Evolutionary conservation across 2,797 vertebrate genomes (phyloP).

Genomic region (Sebastolobus altivelis): DNA sequence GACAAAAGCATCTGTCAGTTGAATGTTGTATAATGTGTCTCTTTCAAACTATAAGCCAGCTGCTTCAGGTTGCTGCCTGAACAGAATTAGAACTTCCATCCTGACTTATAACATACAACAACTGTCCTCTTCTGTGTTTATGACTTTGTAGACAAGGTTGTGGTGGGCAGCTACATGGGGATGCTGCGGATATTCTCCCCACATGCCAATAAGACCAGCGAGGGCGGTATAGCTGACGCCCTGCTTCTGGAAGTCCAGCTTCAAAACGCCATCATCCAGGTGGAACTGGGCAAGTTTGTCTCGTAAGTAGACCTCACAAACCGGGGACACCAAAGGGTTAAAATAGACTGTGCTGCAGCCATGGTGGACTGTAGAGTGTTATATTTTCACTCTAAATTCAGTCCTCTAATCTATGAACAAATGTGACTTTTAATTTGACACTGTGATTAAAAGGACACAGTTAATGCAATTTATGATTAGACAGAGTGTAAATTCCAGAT

Average conservation of each 20-base stretch:
- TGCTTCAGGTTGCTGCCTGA: too few species aligned
- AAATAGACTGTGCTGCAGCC: neutral
- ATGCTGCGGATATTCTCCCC: conserved; percentile 93
- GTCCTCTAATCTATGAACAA: neutral
- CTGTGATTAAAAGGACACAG: neutral
- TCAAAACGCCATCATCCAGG: conserved; percentile 91
- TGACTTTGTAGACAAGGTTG: conserved; percentile 90
- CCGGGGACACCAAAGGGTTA: neutral
- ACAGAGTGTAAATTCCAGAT: neutral
- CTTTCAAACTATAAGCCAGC: too few species aligned
- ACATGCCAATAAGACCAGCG: conserved; percentile 84
- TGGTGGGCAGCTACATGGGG: conserved; percentile 95
- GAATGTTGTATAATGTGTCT: too few species aligned
- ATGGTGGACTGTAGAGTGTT: neutral
- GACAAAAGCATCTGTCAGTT: too few species aligned
- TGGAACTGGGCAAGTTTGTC: conserved; percentile 97
- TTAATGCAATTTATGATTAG: neutral
- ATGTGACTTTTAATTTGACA: neutral
- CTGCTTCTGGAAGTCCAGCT: conserved; percentile 94
- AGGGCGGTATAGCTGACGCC: conserved; percentile 84
- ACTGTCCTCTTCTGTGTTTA: neutral
- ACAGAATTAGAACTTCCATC: neutral
- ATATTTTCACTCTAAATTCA: neutral
- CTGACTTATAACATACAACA: neutral
- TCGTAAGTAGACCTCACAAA: conserved; percentile 90